These are phyloP conservation scores for Atethmia centrago DNA, from an alignment of 2,888 invertebrate species.

Conservation along the genomic window DNA sequence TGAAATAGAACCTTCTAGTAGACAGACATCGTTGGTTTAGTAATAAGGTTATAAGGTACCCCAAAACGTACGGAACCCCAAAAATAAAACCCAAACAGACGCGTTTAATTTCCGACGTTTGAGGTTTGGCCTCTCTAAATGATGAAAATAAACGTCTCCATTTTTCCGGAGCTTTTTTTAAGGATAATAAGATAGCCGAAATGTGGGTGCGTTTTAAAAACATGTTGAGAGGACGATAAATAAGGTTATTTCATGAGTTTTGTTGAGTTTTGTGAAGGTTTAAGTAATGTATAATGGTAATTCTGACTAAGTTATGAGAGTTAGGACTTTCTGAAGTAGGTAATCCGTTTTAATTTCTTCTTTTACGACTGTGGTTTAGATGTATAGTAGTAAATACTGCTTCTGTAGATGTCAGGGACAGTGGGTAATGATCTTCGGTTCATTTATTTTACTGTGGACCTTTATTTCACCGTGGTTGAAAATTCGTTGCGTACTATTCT, in stretches of 20 bases:
- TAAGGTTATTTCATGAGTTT: conserved; percentile 35
- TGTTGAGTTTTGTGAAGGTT: conserved; percentile 14
- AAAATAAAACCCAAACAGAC: conserved; percentile 43
- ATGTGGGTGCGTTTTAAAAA: conserved; percentile 49
- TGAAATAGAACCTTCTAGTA: not conserved
- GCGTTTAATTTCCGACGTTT: conserved; percentile 61
- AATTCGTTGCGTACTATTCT: not conserved
- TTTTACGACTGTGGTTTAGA: not conserved
- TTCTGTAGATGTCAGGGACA: not conserved
- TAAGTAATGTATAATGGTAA: conserved; percentile 27
- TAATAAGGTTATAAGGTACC: too few relatives aligned
- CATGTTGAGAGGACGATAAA: conserved; percentile 46
- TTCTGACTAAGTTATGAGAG: conserved; percentile 20
- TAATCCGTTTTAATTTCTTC: conserved; percentile 5
- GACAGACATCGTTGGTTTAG: not conserved
- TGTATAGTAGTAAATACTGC: not conserved
- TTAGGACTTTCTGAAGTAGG: not conserved
- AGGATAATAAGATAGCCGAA: conserved; percentile 47
- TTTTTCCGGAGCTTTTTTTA: conserved; percentile 24
- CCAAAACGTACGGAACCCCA: conserved; percentile 29
- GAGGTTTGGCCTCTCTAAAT: conserved; percentile 47
- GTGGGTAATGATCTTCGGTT: not conserved
- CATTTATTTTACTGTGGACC: not conserved
- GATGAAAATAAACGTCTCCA: conserved; percentile 47
- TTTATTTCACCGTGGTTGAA: not conserved